Evolutionary conservation across 2,797 vertebrate genomes (phyloP).

Genomic region (Sebastiscus albofasciatus): DNA sequence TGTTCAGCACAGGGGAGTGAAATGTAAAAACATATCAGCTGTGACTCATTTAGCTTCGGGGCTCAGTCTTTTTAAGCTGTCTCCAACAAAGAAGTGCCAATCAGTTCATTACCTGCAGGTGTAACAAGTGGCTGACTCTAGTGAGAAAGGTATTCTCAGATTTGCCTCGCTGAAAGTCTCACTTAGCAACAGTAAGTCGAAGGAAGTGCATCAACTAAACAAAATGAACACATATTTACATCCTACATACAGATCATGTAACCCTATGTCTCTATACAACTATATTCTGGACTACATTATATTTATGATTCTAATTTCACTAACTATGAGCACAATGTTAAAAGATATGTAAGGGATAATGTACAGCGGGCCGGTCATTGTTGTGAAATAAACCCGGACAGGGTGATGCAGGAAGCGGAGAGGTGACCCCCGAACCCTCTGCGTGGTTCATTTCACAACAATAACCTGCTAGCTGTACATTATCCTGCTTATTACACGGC

Average conservation of each 20-base stretch:
- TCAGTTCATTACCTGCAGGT: slow-evolving; percentile 4
- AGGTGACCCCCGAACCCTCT: no score
- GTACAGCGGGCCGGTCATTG: no score
- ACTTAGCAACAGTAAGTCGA: background rate
- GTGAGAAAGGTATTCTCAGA: background rate
- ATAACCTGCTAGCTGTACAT: no score
- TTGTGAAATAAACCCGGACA: no score
- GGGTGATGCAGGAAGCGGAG: no score
- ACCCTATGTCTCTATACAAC: background rate
- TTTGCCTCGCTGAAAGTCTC: background rate
- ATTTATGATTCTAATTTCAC: no score
- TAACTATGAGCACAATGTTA: background rate
- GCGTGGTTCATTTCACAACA: no score
- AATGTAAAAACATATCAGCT: background rate
- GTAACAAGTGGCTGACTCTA: background rate
- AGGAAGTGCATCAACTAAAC: background rate
- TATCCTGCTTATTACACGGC: no score
- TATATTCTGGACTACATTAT: background rate
- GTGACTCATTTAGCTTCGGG: background rate
- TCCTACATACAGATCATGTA: background rate
- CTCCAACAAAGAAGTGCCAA: background rate
- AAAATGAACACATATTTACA: background rate
- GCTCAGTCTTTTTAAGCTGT: background rate
- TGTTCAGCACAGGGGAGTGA: background rate
- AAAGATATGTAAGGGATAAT: background rate